Base-by-base conservation (phyloP, 2,113 vertebrate species). In the Machaerirhynchus nigripectus region DNA sequence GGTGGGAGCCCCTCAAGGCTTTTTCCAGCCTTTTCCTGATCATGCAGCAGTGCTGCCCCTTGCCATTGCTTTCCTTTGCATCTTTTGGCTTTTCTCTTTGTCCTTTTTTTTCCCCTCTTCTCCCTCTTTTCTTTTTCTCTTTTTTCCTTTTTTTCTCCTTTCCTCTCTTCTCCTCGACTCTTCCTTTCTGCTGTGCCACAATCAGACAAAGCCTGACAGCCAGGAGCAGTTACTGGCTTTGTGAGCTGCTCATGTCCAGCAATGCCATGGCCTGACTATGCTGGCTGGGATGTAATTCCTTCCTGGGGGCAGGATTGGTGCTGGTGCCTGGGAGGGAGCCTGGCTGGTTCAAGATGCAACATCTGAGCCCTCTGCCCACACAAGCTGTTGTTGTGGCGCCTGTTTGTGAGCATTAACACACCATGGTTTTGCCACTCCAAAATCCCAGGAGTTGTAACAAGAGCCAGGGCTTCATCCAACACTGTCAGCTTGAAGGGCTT, bases 371-470 rank as follows among this genome's bases (percentile, higher is more conserved):
- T 55, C 15, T 28, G 71, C 13, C 67, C 3, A 9, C 21, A 37
- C 2, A 3, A 68, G 61, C 35, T 71, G 71, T 26, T 50, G 35
- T 14, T 63, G 23, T 31, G 35, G 18, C 0, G 7, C 87, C 63
- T 50, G 30, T 39, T 59, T 30, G 27, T 1, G 50, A 68, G 79
- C 61, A 87, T 93, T 93, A 89, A 44, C 69, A n/a, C 23, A 0
- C 70, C 22, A 12, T 0, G 1, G n/a, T 39, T 75, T 44, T 57
- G 55, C 23, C 15, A 28, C 77, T 84, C 59, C 42, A 7, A 89
- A 92, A 87, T 91, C 59, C 89, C 61, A 63, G 71, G 63, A 12
- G 60, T 14, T 74, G 95, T 86, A 96, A 94, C 44, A 37, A 24
- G 94, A 93, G 46, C 84, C 73, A 68, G 13, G 19, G 24, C 59